A percentile compares a stretch with the other conserved stretches of the same genome.
Evolutionary conservation across 2,113 vertebrate species (phyloP).

Genomic region (Cephalopterus ornatus): DNA sequence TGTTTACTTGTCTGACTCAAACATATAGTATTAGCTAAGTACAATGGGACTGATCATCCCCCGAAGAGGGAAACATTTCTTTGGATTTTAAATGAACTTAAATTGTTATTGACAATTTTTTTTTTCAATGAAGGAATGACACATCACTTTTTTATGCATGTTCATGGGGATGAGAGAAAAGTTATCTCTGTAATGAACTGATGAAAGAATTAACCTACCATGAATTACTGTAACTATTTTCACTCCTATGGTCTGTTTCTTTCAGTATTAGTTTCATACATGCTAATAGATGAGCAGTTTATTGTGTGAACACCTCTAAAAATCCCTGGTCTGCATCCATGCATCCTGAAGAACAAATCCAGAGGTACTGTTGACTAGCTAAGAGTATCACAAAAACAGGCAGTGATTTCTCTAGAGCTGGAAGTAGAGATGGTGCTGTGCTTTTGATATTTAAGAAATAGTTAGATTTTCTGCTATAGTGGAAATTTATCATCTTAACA

Average conservation of each 20-base stretch:
- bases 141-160: neutral
- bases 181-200: neutral
- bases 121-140: neutral
- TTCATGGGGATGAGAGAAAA: neutral
- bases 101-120: neutral
- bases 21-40: neutral
- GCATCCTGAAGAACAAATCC: neutral
- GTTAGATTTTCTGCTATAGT: slow-evolving; percentile 52
- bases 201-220: neutral
- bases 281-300: neutral
- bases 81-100: neutral
- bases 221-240: neutral
- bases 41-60: neutral
- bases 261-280: neutral
- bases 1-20: neutral
- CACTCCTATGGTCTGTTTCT: neutral
- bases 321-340: neutral
- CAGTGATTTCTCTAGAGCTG: slow-evolving; percentile 62
- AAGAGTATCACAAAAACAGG: neutral
- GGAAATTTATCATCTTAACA: slow-evolving; percentile 67
- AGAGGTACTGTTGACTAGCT: neutral
- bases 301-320: neutral
- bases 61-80: neutral
- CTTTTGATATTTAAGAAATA: slow-evolving; percentile 70
- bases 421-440: slow-evolving; percentile 59